Percentiles rank a stretch among this genome's conserved stretches.
phyloP scores from a whole-genome alignment of 1,140 invertebrate species.

The Anastrepha obliqua region DNA sequence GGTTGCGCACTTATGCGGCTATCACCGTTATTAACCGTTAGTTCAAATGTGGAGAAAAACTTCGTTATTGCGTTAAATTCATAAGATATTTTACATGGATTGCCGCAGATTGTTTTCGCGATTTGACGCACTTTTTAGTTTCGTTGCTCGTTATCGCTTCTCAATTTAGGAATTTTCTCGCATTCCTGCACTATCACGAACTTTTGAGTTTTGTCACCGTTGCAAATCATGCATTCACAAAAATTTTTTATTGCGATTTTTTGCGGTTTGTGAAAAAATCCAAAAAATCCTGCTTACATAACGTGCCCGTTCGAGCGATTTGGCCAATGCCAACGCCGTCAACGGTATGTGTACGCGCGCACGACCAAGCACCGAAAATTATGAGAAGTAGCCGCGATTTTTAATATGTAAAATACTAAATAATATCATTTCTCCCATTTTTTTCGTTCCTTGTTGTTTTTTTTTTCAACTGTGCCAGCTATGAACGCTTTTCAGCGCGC shows the following conservation, averaged over 20 bases:
- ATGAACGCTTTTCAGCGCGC: neutral
- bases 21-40: neutral
- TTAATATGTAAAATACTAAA: conserved; percentile 10
- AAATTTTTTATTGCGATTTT: neutral
- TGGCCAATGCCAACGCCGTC: neutral
- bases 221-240: neutral
- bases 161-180: neutral
- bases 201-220: neutral
- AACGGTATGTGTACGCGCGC: conserved; percentile 39
- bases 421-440: neutral
- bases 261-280: neutral
- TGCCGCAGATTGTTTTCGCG: neutral
- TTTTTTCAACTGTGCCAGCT: no score
- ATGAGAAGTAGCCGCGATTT: neutral
- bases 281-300: conserved; percentile 46
- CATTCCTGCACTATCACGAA: neutral
- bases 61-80: neutral
- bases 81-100: neutral
- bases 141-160: neutral
- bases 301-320: conserved; percentile 10
- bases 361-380: conserved; percentile 44
- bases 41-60: neutral
- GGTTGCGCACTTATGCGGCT: neutral
- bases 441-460: no score
- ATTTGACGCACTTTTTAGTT: neutral